Evolutionary conservation across 2,113 vertebrate species (phyloP).

Genomic region (Elephas maximus): DNA sequence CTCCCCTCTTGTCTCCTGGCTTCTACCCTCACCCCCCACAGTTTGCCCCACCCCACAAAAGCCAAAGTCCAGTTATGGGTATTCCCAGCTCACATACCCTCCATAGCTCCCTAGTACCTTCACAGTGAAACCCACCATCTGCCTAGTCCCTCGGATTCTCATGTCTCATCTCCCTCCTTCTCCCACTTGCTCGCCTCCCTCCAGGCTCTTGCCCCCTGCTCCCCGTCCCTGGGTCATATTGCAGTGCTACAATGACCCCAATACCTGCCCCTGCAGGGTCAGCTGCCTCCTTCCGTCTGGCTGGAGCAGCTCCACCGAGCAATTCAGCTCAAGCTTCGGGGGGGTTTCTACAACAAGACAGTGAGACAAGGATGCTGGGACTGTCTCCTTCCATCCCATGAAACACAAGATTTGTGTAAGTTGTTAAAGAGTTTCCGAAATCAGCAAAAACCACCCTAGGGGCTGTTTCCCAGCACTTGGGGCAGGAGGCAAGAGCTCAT

Average conservation of each 20-base stretch:
- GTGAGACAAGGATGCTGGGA: not conserved
- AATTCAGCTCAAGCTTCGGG: not conserved
- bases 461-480: not conserved
- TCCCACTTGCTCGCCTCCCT: not conserved
- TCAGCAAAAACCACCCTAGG: not conserved
- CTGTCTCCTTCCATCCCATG: not conserved
- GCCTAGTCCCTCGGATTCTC: not conserved
- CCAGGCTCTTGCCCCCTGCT: not conserved
- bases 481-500: not conserved
- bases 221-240: not conserved
- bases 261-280: slow-evolving; percentile 83
- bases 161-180: rapidly evolving
- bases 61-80: no score
- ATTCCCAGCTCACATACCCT: not conserved
- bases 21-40: not conserved
- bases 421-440: not conserved
- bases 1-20: not conserved
- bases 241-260: rapidly evolving
- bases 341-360: slow-evolving; percentile 67
- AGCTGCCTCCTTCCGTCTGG: slow-evolving; percentile 73
- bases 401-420: not conserved
- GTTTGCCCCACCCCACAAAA: not conserved
- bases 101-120: not conserved
- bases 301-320: slow-evolving; percentile 51
- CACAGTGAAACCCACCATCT: not conserved